phyloP scores from a whole-genome alignment of 2,113 vertebrate genomes.

The Podarcis raffonei region DNA sequence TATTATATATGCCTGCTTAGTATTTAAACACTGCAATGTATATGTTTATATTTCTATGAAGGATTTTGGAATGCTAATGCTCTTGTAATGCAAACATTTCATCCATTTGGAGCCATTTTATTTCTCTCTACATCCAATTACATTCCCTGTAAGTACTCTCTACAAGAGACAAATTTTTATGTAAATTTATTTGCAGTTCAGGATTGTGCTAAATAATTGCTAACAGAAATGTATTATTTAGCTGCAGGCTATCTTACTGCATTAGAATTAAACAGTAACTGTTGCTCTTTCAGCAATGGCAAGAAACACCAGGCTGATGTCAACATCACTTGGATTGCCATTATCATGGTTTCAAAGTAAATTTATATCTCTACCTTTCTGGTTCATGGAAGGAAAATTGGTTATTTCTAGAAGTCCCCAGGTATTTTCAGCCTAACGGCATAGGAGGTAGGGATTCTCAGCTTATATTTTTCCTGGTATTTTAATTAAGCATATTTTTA shows the following conservation, averaged over 20 bases:
- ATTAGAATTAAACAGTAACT: slow-evolving; percentile 58
- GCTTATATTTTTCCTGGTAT: not conserved
- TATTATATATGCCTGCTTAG: slow-evolving; percentile 47
- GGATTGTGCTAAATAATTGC: slow-evolving; percentile 67
- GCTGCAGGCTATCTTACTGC: slow-evolving; percentile 26
- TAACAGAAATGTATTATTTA: slow-evolving; percentile 71
- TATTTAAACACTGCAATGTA: slow-evolving; percentile 55
- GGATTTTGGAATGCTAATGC: slow-evolving; percentile 33
- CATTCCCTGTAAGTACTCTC: slow-evolving; percentile 30
- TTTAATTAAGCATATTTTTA: slow-evolving; percentile 25
- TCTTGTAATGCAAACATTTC: slow-evolving; percentile 59
- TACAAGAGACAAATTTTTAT: slow-evolving; percentile 31
- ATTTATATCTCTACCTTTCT: not conserved
- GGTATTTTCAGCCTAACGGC: slow-evolving; percentile 22
- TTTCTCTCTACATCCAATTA: slow-evolving; percentile 42
- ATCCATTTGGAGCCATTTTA: slow-evolving; percentile 25
- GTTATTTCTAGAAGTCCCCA: slow-evolving; percentile 45
- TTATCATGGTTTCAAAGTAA: slow-evolving; percentile 4
- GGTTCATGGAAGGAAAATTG: slow-evolving; percentile 37
- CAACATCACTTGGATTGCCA: slow-evolving; percentile 48
- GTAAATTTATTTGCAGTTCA: slow-evolving; percentile 64
- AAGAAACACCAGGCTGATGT: slow-evolving; percentile 40
- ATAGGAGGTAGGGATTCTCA: not conserved
- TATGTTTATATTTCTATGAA: slow-evolving; percentile 64
- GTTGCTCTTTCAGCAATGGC: slow-evolving; percentile 28